A percentile compares a stretch with the other conserved stretches of the same genome.
These are phyloP conservation scores for Noctua janthina DNA, from an alignment of 2,888 invertebrate genomes.

Conservation along the genomic window DNA sequence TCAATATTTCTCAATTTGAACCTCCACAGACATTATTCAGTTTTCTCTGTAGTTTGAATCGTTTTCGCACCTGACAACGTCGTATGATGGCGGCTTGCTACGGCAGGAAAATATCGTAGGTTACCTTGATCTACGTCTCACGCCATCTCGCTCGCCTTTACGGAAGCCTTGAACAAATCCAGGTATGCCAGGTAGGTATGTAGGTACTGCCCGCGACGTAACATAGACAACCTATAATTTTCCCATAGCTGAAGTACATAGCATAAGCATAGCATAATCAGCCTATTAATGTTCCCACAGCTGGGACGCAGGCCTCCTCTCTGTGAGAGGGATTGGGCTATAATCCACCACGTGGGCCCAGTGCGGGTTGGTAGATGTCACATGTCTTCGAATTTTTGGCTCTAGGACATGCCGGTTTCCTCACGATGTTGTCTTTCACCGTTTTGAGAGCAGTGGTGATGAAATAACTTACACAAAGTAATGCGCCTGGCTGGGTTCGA, in stretches of 20 bases:
- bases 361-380: no score
- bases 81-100: background rate
- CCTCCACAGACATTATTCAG: background rate
- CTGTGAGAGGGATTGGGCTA: no score
- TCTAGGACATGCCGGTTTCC: no score
- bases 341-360: no score
- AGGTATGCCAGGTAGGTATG: background rate
- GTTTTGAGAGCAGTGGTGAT: no score
- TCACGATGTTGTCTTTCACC: no score
- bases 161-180: slow-evolving; percentile 20
- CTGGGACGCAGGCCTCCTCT: no score
- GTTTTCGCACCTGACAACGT: slow-evolving; percentile 26
- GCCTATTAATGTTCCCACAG: no score
- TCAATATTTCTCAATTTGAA: slow-evolving; percentile 10
- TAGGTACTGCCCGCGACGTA: background rate
- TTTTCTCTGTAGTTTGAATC: slow-evolving; percentile 11
- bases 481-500: no score
- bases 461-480: no score
- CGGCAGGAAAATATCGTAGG: background rate
- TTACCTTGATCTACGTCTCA: slow-evolving; percentile 40
- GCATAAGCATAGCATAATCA: no score
- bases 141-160: slow-evolving; percentile 30
- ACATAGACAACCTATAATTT: background rate
- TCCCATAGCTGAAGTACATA: background rate
- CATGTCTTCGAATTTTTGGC: no score